Evolutionary conservation across 53 echinoderm and acorn worm species (phyloP), one percentile per base, ranked within the genome.

Genomic region (Holothuria leucospilota): DNA sequence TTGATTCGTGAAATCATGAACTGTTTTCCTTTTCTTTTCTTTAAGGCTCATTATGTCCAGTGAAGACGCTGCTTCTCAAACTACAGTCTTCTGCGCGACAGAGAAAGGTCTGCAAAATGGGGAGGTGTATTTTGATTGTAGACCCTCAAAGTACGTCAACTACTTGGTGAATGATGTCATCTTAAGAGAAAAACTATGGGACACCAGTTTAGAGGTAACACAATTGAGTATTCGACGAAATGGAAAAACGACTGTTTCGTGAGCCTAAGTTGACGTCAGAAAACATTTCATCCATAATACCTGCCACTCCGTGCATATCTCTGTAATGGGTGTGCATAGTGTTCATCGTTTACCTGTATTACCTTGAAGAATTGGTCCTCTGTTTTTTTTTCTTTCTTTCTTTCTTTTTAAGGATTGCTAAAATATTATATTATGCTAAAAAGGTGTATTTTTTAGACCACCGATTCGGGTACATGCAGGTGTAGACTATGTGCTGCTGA

Each of bases 1-100:
- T 23, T 42, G 77, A 6, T 77, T 46, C 1, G 13, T 20, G 28
- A 78, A 53, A 21, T 34, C 34, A 34, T 34, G 8, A 16, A 12
- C 4, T 20, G 56, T 16, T 56, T 56, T 41, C 11, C 59, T 20
- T 86, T 24, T 18, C 56, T 88, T 10, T n/a, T 26, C 15, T 13
- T 60, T 8, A 67, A 95, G 92, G 95, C 60, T 89, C 13, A 71
- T 63, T 15, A 30, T 91, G 85, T 77, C 92, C 21, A 78, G 82
- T 51, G 89, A 92, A 65, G 81, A 85, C 13, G 91, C 89, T n/a
- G 93, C 91, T 18, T 89, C 95, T 20, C 95, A 95, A 79, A 95
- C 95, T 2, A 92, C 88, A 3, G 62, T 95, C 39, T 92, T 90
- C 81, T 95, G 95, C 26, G 95, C 95, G 20, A 59, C 90, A 13